Percentiles rank a stretch among this genome's conserved stretches.
phyloP scores from a whole-genome alignment of 2,888 invertebrate genomes.

The Pomacea canaliculata region DNA sequence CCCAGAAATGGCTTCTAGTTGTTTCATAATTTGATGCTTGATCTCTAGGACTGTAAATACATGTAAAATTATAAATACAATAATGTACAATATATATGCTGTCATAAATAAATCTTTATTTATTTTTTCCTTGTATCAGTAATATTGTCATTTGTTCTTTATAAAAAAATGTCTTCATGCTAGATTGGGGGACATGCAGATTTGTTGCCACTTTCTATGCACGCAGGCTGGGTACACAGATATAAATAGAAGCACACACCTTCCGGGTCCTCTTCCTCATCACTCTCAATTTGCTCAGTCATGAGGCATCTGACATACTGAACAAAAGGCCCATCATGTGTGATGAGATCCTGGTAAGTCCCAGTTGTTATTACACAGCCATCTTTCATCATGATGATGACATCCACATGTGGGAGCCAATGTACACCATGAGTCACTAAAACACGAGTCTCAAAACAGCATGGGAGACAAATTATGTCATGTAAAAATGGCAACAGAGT shows the following conservation, averaged over 20 bases:
- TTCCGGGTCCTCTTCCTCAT: conserved; percentile 3
- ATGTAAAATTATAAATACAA: no score
- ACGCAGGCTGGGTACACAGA: neutral
- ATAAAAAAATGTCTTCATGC: no score
- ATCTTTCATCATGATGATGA: conserved; percentile 27
- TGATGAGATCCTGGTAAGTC: conserved; percentile 15
- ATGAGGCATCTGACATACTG: conserved; percentile 24
- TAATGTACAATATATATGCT: no score
- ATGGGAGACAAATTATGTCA: no score
- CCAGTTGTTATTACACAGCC: conserved; percentile 21
- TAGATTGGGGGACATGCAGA: no score
- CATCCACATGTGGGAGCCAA: conserved; percentile 30
- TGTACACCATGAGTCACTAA: conserved; percentile 32
- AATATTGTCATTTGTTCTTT: no score
- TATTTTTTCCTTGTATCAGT: no score
- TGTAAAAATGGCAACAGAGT: no score
- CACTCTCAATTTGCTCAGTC: neutral
- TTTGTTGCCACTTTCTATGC: no score
- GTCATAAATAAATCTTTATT: no score
- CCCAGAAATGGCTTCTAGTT: conserved; percentile 35
- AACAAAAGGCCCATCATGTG: conserved; percentile 23
- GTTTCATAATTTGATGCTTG: conserved; percentile 44
- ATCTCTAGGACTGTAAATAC: conserved; percentile 38
- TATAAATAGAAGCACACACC: neutral
- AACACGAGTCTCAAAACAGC: conserved; percentile 26